phyloP scores from a whole-genome alignment of 2,113 vertebrate species.

The Zeus faber region DNA sequence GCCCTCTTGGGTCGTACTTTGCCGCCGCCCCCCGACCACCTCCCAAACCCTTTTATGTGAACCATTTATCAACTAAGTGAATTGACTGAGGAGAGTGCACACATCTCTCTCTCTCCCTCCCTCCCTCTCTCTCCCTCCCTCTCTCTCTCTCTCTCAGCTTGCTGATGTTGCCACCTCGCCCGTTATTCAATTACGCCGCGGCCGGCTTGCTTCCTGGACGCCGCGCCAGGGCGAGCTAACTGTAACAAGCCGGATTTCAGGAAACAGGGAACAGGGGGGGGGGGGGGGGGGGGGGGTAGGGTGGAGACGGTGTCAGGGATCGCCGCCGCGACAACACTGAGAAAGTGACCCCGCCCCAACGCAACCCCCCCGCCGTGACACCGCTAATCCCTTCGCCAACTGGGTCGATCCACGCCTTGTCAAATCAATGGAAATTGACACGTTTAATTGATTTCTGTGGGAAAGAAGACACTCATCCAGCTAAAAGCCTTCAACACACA shows the following conservation, averaged over 20 bases:
- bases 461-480: slow-evolving; percentile 40
- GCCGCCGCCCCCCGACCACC: slow-evolving; percentile 6
- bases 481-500: too few relatives aligned
- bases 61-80: slow-evolving; percentile 58
- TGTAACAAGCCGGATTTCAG: slow-evolving; percentile 43
- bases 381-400: slow-evolving; percentile 53
- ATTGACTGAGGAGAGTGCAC: slow-evolving; percentile 44
- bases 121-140: too few relatives aligned
- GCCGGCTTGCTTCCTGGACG: slow-evolving; percentile 51
- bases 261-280: slow-evolving; percentile 33
- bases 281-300: slow-evolving; percentile 50
- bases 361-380: slow-evolving; percentile 2
- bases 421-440: slow-evolving; percentile 67
- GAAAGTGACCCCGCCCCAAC: background rate
- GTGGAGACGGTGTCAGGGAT: slow-evolving; percentile 26
- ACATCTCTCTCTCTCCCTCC: too few relatives aligned
- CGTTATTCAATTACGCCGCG: slow-evolving; percentile 55
- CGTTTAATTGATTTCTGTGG: slow-evolving; percentile 73
- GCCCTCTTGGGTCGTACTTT: slow-evolving; percentile 27
- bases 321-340: slow-evolving; percentile 14
- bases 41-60: slow-evolving; percentile 41
- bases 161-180: slow-evolving; percentile 43
- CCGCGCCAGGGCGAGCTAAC: slow-evolving; percentile 15
- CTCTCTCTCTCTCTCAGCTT: slow-evolving; percentile 28
- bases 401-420: slow-evolving; percentile 44